Conservation (phyloP, 2,797 vertebrate genomes). For the Notoglanidium macrostoma region DNA sequence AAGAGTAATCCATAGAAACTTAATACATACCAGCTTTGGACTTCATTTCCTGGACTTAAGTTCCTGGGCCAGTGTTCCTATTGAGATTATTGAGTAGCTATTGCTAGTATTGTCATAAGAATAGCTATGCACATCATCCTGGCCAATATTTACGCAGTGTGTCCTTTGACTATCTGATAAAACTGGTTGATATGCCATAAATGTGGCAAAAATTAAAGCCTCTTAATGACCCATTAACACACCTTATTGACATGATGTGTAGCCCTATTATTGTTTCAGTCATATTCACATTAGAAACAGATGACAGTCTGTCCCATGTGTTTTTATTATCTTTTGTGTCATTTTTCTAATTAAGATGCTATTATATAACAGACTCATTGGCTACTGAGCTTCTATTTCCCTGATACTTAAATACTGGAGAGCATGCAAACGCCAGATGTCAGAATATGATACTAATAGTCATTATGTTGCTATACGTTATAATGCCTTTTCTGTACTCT, state of each 20-base stretch:
- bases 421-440: neutral
- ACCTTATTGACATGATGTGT: neutral
- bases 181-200: neutral
- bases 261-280: neutral
- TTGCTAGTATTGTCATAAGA: neutral
- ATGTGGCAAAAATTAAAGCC: neutral
- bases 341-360: conserved; percentile 2
- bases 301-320: neutral
- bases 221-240: neutral
- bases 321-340: neutral
- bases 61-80: neutral
- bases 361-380: neutral
- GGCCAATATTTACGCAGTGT: neutral
- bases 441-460: neutral
- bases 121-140: neutral
- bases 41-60: conserved; percentile 6
- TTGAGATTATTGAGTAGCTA: neutral
- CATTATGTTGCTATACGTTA: neutral
- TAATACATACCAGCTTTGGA: neutral
- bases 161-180: neutral
- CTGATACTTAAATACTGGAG: neutral
- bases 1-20: neutral
- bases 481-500: neutral
- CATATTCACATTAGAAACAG: neutral
- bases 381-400: neutral